Percentiles rank a stretch among this genome's conserved stretches.
Conservation (phyloP, 1,140 invertebrate species). For the Vanessa atalanta region DNA sequence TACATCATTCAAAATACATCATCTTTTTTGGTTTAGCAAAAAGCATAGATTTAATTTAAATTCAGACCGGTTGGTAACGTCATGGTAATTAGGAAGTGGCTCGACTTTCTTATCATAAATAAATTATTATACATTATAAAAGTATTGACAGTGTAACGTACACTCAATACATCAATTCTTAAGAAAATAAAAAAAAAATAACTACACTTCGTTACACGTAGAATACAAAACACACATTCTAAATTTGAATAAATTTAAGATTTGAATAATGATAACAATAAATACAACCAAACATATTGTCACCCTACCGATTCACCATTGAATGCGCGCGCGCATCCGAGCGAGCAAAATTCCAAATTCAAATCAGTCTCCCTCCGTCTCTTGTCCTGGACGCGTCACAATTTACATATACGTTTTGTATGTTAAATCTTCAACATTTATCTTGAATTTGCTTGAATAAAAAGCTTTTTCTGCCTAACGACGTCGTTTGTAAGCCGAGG, state of each 20-base stretch:
- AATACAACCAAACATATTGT: conserved; percentile 31
- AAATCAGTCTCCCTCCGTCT: conserved; percentile 70
- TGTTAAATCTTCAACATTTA: conserved; percentile 62
- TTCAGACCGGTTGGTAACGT: no score
- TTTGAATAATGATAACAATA: not conserved
- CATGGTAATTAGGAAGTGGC: no score
- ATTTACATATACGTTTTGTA: conserved; percentile 72
- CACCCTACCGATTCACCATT: conserved; percentile 59
- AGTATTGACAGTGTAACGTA: no score
- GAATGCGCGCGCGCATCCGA: conserved; percentile 62
- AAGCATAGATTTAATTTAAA: no score
- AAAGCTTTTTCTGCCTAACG: conserved; percentile 66
- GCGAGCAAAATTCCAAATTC: conserved; percentile 65
- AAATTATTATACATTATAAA: no score
- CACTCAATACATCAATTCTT: no score
- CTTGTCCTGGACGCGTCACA: conserved; percentile 52
- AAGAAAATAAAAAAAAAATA: no score
- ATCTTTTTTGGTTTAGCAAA: no score
- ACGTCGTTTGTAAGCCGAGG: conserved; percentile 46
- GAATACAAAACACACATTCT: no score
- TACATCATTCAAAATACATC: no score
- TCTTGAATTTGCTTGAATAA: conserved; percentile 54
- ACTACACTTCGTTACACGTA: no score
- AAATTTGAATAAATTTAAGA: not conserved
- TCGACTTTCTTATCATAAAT: no score